These are phyloP conservation scores for Oedothorax gibbosus DNA, from an alignment of 1,140 invertebrate genomes.

Conservation along the genomic window DNA sequence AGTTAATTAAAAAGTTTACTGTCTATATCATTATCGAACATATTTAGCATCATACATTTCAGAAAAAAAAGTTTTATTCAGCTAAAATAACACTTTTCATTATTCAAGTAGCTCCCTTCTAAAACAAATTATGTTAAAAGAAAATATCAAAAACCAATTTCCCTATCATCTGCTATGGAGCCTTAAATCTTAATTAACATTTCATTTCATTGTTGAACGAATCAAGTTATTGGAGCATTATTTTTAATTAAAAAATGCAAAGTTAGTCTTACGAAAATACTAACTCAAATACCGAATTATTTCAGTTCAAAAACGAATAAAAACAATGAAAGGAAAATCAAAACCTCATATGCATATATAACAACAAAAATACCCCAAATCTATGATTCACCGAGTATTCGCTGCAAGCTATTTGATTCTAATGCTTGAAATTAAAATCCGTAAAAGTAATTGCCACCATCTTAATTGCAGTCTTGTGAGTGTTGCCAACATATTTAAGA, in stretches of 20 bases:
- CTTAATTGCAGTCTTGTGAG: slow-evolving; percentile 35
- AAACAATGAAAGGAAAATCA: neutral
- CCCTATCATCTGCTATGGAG: neutral
- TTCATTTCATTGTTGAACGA: slow-evolving; percentile 42
- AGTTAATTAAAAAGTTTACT: no score
- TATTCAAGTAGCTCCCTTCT: no score
- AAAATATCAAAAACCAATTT: no score
- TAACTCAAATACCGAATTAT: slow-evolving; percentile 37
- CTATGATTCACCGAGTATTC: slow-evolving; percentile 1
- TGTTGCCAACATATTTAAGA: neutral
- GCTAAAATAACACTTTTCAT: no score
- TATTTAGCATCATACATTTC: no score
- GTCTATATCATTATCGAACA: no score
- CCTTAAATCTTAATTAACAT: slow-evolving; percentile 38
- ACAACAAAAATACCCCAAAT: neutral
- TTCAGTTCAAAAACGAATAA: neutral
- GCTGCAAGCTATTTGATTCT: slow-evolving; percentile 25
- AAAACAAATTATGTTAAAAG: no score
- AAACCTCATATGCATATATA: slow-evolving; percentile 9
- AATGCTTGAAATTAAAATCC: slow-evolving; percentile 20
- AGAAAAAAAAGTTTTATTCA: no score
- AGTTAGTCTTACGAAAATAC: slow-evolving; percentile 20
- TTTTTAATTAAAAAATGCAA: slow-evolving; percentile 31
- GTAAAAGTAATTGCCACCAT: slow-evolving; percentile 25
- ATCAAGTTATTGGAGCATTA: slow-evolving; percentile 29